phyloP scores from a whole-genome alignment of 2,113 vertebrate genomes.

The Melanocharis versteri region DNA sequence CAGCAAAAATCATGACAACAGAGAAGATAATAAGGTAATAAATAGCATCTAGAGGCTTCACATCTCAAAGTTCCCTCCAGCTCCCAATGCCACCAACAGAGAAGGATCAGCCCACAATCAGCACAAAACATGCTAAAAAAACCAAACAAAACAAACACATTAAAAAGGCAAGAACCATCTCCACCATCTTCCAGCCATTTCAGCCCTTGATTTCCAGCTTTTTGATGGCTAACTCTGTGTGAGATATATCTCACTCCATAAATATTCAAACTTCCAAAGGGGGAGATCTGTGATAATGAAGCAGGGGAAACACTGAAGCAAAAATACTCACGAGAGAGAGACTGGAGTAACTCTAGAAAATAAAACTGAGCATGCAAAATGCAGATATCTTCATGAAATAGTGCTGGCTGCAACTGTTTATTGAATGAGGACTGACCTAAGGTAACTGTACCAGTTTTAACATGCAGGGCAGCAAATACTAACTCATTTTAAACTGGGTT shows the following conservation, averaged over 20 bases:
- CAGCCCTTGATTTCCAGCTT: neutral
- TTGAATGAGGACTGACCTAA: neutral
- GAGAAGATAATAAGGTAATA: neutral
- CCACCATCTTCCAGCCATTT: neutral
- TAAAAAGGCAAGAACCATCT: neutral
- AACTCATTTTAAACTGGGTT: neutral
- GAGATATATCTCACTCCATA: neutral
- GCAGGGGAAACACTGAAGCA: neutral
- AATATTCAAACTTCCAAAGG: neutral
- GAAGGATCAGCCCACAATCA: neutral
- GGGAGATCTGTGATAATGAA: neutral
- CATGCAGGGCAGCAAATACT: neutral
- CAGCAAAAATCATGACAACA: neutral
- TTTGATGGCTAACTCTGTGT: neutral
- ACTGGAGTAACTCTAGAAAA: neutral
- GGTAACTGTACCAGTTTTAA: neutral
- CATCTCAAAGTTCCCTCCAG: neutral
- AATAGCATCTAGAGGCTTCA: neutral
- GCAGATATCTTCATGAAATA: neutral
- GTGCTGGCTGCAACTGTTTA: neutral
- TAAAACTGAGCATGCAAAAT: neutral
- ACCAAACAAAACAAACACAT: neutral
- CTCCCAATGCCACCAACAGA: neutral
- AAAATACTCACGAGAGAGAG: neutral
- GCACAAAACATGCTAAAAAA: neutral